phyloP scores from a whole-genome alignment of 2,113 vertebrate species.

The Polypterus bichir region DNA sequence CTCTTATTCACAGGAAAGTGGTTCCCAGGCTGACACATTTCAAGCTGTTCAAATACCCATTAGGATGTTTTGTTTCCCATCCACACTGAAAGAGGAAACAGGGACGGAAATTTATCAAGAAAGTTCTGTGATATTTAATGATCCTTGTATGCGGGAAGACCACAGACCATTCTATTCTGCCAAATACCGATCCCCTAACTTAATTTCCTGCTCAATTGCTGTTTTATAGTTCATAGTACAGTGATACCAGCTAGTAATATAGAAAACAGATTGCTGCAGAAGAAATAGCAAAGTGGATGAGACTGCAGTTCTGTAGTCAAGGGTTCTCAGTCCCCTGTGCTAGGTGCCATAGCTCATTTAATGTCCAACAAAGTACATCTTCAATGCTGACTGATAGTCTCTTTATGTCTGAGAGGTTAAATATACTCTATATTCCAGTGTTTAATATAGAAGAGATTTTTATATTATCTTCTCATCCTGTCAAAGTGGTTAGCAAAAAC shows the following conservation, averaged over 20 bases:
- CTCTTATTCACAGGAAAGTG: conserved; percentile 47
- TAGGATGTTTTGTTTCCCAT: conserved; percentile 56
- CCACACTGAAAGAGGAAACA: conserved; percentile 41
- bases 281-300: conserved; percentile 43
- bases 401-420: conserved; percentile 31
- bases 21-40: conserved; percentile 50
- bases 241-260: conserved; percentile 65
- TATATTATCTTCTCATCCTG: no score
- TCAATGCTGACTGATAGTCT: conserved; percentile 54
- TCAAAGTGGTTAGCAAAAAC: no score
- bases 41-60: conserved; percentile 68
- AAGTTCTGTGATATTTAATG: conserved; percentile 45
- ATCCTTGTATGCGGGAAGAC: conserved; percentile 48
- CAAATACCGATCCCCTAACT: conserved; percentile 63
- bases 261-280: conserved; percentile 66
- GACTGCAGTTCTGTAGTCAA: conserved; percentile 49
- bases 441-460: conserved; percentile 21
- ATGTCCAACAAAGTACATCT: conserved; percentile 66
- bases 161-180: conserved; percentile 49
- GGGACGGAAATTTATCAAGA: conserved; percentile 43
- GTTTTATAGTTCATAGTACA: conserved; percentile 73
- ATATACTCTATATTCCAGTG: conserved; percentile 25
- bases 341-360: conserved; percentile 57
- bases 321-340: conserved; percentile 55
- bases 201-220: conserved; percentile 69